Evolutionary conservation across 1,140 invertebrate species (phyloP), one percentile per base, ranked within the genome.

Genomic region (Dinothrombium tinctorium): DNA sequence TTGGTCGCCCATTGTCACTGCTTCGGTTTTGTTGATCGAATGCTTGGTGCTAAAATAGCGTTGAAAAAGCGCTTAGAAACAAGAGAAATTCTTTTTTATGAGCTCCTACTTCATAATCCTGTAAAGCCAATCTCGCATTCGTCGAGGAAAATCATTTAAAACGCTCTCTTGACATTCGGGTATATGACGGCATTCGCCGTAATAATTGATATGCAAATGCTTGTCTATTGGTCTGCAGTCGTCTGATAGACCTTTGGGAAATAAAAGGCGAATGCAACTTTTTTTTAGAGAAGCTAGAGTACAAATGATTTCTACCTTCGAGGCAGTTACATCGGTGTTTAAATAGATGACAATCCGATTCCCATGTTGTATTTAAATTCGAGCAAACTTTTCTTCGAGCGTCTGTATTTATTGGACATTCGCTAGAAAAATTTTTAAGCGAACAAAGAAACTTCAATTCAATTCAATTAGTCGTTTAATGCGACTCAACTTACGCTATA

Each of bases 81-180:
- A n/a, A n/a, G n/a, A n/a, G n/a, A n/a, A n/a, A n/a, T n/a, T n/a
- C n/a, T n/a, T n/a, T n/a, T n/a, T n/a, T 22, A 2, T 2, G 19
- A 17, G 2, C 32, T 12, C 65, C 61, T 90, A 84, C 43, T 80
- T 70, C 82, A 89, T 84, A 38, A 90, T 77, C 65, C 87, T 86
- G 66, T 87, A 92, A 6, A 92, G 68, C 86, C 86, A 92, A 52
- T 92, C 86, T 31, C 82, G 71, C 84, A 92, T 92, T 49, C 86
- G 69, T 19, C 83, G 68, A 17, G 82, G 82, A 59, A 87, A 89
- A 61, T 89, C 82, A 4, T 69, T 62, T 71, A 89, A 76, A 56
- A 90, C 80, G 43, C 74, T 75, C 25, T 73, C 65, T 21, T 65
- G 68, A 58, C 86, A 92, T 49, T 69, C 65, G 70, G 75, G 52